Evolutionary conservation across 1,140 invertebrate genomes (phyloP).

Genomic region (Pomacea maculata): DNA sequence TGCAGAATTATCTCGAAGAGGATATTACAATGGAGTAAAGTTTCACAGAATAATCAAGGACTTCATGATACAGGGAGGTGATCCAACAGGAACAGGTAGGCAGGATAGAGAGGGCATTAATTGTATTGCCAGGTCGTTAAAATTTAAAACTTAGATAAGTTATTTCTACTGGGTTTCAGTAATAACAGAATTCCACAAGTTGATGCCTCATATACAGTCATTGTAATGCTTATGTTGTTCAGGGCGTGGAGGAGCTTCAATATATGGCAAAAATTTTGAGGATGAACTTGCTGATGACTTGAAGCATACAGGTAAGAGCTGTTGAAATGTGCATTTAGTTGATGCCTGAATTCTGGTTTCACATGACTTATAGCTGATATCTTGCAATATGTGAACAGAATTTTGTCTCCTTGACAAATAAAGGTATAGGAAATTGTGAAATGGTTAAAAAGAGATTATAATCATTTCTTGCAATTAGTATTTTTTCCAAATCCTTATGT

Average conservation of each 20-base stretch:
- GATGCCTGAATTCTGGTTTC: no score
- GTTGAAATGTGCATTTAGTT: no score
- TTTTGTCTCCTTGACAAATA: neutral
- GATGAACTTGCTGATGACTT: conserved; percentile 96
- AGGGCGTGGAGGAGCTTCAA: conserved; percentile 92
- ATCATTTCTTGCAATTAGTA: no score
- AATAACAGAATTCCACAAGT: no score
- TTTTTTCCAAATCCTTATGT: no score
- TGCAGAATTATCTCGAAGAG: conserved; percentile 88
- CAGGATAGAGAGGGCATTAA: neutral
- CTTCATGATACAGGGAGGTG: conserved; percentile 93
- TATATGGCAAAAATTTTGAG: conserved; percentile 92
- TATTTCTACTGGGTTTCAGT: no score
- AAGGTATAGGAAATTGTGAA: no score
- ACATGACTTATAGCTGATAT: neutral
- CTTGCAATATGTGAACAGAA: neutral
- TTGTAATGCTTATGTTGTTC: conserved; percentile 27
- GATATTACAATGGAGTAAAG: conserved; percentile 95
- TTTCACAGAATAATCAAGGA: conserved; percentile 96
- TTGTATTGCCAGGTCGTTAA: neutral
- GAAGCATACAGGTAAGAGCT: conserved; percentile 84
- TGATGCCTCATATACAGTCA: neutral
- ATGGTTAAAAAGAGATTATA: no score
- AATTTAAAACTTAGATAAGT: neutral
- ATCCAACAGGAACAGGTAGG: conserved; percentile 87